phyloP scores from a whole-genome alignment of 2,797 vertebrate species.

The Tokudaia tokunoshimensis region DNA sequence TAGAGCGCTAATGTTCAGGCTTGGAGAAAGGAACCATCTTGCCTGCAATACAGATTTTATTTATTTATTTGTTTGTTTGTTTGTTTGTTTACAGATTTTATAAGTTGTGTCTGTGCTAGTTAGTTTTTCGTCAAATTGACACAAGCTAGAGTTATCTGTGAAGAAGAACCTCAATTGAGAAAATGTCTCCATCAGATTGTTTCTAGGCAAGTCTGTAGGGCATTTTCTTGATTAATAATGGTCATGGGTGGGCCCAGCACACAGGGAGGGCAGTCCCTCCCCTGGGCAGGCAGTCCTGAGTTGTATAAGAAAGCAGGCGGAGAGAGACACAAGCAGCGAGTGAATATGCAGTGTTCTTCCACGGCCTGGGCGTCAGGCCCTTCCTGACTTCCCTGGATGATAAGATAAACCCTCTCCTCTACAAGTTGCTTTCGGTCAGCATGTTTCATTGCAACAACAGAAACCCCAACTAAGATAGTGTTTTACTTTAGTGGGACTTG shows the following conservation, averaged over 20 bases:
- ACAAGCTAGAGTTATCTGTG: not conserved
- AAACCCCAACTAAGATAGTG: not conserved
- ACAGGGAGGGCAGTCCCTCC: not conserved
- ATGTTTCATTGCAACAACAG: not conserved
- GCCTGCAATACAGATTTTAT: not conserved
- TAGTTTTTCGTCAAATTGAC: not conserved
- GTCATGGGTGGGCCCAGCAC: not conserved
- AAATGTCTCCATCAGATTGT: not conserved
- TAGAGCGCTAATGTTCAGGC: not conserved
- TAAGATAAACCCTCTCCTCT: not conserved
- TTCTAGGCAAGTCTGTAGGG: too few species aligned
- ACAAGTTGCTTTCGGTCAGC: not conserved
- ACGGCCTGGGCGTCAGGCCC: not conserved
- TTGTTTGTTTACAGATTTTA: not conserved
- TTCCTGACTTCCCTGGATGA: not conserved
- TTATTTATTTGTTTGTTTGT: too few species aligned
- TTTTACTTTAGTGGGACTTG: not conserved
- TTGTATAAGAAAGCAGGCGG: not conserved
- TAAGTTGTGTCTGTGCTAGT: not conserved
- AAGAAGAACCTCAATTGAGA: not conserved
- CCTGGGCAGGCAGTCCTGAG: not conserved
- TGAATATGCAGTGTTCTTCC: too few species aligned
- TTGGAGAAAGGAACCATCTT: not conserved
- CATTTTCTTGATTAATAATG: not conserved
- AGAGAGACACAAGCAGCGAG: too few species aligned